Conservation (phyloP, 2,797 vertebrate species). For the Okamejei kenojei region DNA sequence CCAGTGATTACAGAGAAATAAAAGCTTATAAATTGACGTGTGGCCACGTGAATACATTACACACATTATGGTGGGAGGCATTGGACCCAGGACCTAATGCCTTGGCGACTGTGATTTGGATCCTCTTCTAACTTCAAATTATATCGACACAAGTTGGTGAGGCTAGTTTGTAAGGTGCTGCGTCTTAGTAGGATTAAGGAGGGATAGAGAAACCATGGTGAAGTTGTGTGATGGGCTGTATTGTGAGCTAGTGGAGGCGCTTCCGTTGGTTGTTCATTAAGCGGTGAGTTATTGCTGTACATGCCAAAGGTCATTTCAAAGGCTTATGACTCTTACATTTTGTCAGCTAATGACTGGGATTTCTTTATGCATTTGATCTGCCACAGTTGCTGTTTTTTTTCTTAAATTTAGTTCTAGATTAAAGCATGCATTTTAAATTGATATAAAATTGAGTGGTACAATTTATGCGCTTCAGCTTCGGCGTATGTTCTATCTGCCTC, state of each 20-base stretch:
- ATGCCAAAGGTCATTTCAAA: slow-evolving; percentile 93
- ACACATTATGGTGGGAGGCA: slow-evolving; percentile 49
- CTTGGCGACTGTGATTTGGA: slow-evolving; percentile 45
- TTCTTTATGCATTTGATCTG: slow-evolving; percentile 74
- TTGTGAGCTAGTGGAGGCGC: slow-evolving; percentile 66
- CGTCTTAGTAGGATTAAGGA: slow-evolving; percentile 52
- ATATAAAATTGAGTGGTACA: neutral
- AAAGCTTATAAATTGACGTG: slow-evolving; percentile 51
- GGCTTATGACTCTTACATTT: slow-evolving; percentile 91
- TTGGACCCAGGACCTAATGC: slow-evolving; percentile 44
- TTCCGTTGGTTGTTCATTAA: slow-evolving; percentile 99
- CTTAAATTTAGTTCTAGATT: slow-evolving; percentile 41
- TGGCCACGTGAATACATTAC: slow-evolving; percentile 55
- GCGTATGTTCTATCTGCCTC: neutral
- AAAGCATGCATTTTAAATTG: slow-evolving; percentile 37
- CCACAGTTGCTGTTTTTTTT: slow-evolving; percentile 57
- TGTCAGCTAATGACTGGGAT: slow-evolving; percentile 64
- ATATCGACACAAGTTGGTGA: slow-evolving; percentile 40
- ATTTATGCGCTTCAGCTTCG: slow-evolving; percentile 3
- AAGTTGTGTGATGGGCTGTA: slow-evolving; percentile 64
- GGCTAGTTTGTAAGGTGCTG: slow-evolving; percentile 47
- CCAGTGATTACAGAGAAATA: slow-evolving; percentile 33
- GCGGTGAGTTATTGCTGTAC: slow-evolving; percentile 84
- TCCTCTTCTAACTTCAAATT: slow-evolving; percentile 49
- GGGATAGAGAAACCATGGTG: slow-evolving; percentile 54